A percentile compares a stretch with the other conserved stretches of the same genome.
phyloP scores from a whole-genome alignment of 2,113 vertebrate genomes.

The Lates calcarifer region DNA sequence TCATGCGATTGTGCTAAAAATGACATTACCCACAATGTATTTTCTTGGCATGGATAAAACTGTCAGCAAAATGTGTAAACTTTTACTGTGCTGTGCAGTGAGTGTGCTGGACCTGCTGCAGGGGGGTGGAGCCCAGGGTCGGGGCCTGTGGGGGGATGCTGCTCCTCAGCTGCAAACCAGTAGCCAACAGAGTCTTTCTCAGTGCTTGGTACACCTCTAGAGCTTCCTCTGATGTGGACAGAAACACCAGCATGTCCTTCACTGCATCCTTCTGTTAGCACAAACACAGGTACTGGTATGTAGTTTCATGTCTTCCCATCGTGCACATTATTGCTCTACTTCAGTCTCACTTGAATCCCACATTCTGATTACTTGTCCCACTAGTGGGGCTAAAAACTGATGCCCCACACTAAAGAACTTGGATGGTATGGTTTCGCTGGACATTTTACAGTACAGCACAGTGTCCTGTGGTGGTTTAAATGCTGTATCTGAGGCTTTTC shows the following conservation, averaged over 20 bases:
- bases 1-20: too few relatives aligned
- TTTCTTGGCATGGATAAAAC: not conserved
- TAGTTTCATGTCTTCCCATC: not conserved
- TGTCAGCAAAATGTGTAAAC: not conserved
- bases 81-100: not conserved
- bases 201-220: conserved; percentile 79
- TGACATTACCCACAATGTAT: not conserved
- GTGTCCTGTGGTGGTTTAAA: not conserved
- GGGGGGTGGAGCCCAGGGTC: conserved; percentile 81
- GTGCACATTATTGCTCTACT: too few relatives aligned
- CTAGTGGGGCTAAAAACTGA: not conserved
- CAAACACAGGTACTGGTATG: not conserved
- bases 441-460: too few relatives aligned
- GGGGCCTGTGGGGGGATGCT: conserved; percentile 64
- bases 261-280: conserved; percentile 50
- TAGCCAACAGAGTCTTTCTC: conserved; percentile 67
- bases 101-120: conserved; percentile 83
- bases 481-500: not conserved
- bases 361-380: not conserved
- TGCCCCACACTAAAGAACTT: too few relatives aligned
- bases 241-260: conserved; percentile 68
- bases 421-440: too few relatives aligned
- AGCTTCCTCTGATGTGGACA: conserved; percentile 83
- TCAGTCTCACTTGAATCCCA: too few relatives aligned
- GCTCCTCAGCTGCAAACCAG: conserved; percentile 71